Evolutionary conservation across 2,113 vertebrate species (phyloP), one percentile per base, ranked within the genome.

Genomic region (Triplophysa rosa): DNA sequence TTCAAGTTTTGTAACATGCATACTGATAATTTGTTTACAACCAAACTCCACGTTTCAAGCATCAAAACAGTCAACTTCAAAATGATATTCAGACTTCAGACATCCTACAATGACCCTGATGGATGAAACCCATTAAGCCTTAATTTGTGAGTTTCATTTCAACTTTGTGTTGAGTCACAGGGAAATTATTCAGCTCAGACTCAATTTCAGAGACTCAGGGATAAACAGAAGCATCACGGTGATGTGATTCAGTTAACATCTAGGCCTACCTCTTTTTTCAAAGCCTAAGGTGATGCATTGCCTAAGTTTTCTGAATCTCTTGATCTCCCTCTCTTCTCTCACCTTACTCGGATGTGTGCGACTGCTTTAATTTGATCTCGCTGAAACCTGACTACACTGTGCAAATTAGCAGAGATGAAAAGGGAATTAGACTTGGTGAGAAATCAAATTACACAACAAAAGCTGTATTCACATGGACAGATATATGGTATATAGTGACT

Each of bases 171-270:
- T 14, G 19, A 58, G 54, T 2, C 70, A 59, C 70, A 23, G 29
- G n/a, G 54, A 61, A 72, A 59, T 72, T 56, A 37, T 6, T 58
- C 26, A 14, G 17, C 11, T 71, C 17, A n/a, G 17, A n/a, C 54
- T 58, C 13, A 59, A 40, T 42, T 72, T 33, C 54, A n/a, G 54
- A 59, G 69, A 37, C 33, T 23, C 21, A 40, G 29, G 8, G 29
- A 58, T 37, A 40, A 59, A 72, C 69, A 59, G 26, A 54, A 72
- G 29, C 69, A 59, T 70, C 49, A 70, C 17, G 29, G 67, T 24
- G 47, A 52, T 49, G 26, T 66, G 13, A 52, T 33, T 58, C 19
- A 16, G 63, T 67, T 29, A 79, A 45, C 56, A 70, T 79, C 33
- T 63, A 49, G 33, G 33, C 33, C 33, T 54, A 33, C 40, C 17